A percentile compares a stretch with the other conserved stretches of the same genome.
Evolutionary conservation across 2,797 vertebrate genomes (phyloP).

Genomic region (Sarcophilus harrisii): DNA sequence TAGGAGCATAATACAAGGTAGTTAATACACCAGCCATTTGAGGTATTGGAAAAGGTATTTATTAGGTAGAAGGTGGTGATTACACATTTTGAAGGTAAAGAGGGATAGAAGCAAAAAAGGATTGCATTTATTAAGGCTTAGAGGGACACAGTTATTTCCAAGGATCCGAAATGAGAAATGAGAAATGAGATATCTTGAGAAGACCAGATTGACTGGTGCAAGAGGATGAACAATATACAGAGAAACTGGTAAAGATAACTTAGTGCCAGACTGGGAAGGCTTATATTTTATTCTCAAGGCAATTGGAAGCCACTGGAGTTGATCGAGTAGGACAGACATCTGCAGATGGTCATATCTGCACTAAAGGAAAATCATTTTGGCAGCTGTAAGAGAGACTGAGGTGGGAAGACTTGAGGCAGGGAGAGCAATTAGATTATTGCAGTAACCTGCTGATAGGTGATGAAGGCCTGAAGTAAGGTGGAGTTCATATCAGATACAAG

Average conservation of each 20-base stretch:
- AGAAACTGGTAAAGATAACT: not conserved
- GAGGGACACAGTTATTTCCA: not conserved
- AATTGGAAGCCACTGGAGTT: not conserved
- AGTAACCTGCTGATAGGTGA: not conserved
- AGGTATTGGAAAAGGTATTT: not conserved
- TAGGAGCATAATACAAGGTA: not conserved
- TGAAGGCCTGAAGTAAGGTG: not conserved
- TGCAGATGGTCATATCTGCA: not conserved
- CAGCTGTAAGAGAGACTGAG: not conserved
- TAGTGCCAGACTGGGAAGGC: not conserved
- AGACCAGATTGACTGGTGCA: not conserved
- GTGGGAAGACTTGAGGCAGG: not conserved
- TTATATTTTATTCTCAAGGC: not conserved
- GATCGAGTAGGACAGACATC: not conserved
- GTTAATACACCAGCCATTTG: not conserved
- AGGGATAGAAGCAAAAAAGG: not conserved
- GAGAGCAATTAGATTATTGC: not conserved
- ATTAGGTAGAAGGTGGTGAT: not conserved
- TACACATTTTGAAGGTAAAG: not conserved
- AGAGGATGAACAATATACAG: not conserved
- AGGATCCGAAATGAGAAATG: not conserved
- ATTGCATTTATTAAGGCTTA: not conserved
- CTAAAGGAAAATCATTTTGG: not conserved
- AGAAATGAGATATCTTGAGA: not conserved
- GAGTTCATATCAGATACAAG: not conserved